Base-by-base conservation (phyloP, 2,888 invertebrate species). In the Archips xylosteana region DNA sequence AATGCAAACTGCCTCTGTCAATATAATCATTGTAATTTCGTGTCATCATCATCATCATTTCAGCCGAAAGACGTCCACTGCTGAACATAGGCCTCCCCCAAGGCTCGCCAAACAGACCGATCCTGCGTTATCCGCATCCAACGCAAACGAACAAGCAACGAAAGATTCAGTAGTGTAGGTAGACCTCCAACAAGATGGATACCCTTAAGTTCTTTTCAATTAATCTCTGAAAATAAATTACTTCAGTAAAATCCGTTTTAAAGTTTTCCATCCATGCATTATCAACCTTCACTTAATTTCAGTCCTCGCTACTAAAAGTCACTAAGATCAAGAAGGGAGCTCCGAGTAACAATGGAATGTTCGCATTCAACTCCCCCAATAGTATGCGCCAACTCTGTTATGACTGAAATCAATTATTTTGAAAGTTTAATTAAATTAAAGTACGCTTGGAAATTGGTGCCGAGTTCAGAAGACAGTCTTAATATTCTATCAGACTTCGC, bases 391-490 rank as follows among this genome's bases (percentile, higher is more conserved):
- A 73, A 60, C 59, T 68, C 42, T 47, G 47, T 34, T 60, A 45
- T 65, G 75, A 80, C 77, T 76, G 69, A 66, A 79, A 81, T 81
- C 81, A 82, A 84, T 85, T 84, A 85, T 80, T 78, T 78, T 75
- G 76, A 81, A 85, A 83, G 78, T 85, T 82, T 78, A 85, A 82
- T 85, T 79, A 82, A 85, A 82, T 77, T 80, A 79, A 69, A 68
- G 68, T 75, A 60, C 76, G 78, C 78, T 77, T 78, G 76, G 71
- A 57, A 81, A 82, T 79, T 82, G 80, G 74, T 3, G 32, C 39
- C 32, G 32, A 47, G 13, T 32, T 23, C 47, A 34, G 49, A 15
- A 42, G 15, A 34, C 49, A 69, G 68, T 39, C 49, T 64, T 49
- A 32, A 64, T 34, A 9, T 59, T 59, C 6, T 39, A 5, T 39